Evolutionary conservation across 2,797 vertebrate species (phyloP), one percentile per base, ranked within the genome.

Genomic region (Enteromius paludinosus): DNA sequence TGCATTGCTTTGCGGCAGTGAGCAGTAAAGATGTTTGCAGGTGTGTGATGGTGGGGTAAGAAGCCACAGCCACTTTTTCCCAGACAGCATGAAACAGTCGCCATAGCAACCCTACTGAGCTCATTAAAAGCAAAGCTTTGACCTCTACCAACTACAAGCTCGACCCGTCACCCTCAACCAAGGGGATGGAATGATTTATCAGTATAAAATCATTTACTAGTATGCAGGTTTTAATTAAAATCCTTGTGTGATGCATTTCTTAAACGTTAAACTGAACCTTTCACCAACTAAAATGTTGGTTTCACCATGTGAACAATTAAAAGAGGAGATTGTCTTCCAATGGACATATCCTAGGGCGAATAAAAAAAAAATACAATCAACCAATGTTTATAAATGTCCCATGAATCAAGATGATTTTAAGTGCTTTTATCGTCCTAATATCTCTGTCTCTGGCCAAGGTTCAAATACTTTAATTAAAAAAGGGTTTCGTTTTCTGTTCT

Each of bases 101-200:
- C 87, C 82, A 88, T 90, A 81, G 89, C 73, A 87, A 91, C 90
- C 10, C 35, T 43, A 18, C 78, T 43, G 64, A 84, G 79, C 84
- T 86, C 79, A 86, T 88, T 87, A 83, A 81, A 73, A 84, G 18
- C 70, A 64, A 69, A 56, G 82, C 76, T 54, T 78, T 71, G 81
- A 84, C 84, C 75, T 79, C 71, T 62, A 56, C 49, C 17, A 59
- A 68, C 49, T 20, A 73, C 23, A 82, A 56, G 28, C 65, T 71
- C 1, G 35, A 72, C 35, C 47, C 62, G 65, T 25, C 5, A 41
- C 20, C 69, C 69, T 62, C 18, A 72, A 47, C 38, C 25, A 61
- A 35, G 15, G 38, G 79, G 25, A 23, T 7, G 28, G 1, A 18
- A 62, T 33, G 38, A 81, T 81, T 47, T 49, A 25, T 72, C 41